These are phyloP conservation scores for Vanacampus margaritifer DNA, from an alignment of 2,113 vertebrate genomes.

Conservation along the genomic window DNA sequence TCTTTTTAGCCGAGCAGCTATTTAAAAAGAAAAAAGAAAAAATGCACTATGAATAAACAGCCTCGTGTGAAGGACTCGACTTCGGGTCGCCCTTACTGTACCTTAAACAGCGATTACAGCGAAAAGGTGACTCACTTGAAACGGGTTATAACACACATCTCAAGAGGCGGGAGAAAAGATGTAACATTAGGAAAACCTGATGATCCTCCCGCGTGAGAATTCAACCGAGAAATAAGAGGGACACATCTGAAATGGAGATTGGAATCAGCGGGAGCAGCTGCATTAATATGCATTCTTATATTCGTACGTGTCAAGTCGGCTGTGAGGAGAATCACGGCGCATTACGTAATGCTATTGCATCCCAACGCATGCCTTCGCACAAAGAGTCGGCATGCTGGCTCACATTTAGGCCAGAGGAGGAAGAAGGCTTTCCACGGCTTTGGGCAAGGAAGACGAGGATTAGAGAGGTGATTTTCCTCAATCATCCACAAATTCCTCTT, in stretches of 20 bases:
- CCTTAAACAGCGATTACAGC: background rate
- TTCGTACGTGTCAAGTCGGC: conserved; percentile 9
- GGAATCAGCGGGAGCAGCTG: conserved; percentile 13
- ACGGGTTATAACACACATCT: background rate
- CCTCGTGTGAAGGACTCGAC: conserved; percentile 20
- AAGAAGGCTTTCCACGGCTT: conserved; percentile 13
- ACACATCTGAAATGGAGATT: background rate
- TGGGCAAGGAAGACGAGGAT: conserved; percentile 19
- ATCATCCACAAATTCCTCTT: conserved; percentile 15
- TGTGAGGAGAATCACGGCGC: conserved; percentile 15
- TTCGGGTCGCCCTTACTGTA: conserved; percentile 9
- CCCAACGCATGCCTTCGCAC: conserved; percentile 14
- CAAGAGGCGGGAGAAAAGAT: background rate
- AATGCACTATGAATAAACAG: conserved; percentile 30
- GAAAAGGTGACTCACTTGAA: background rate
- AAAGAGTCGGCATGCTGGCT: conserved; percentile 14
- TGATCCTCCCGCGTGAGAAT: background rate
- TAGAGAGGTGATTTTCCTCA: conserved; percentile 20
- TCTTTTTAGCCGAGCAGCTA: conserved; percentile 31
- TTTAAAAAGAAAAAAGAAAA: conserved; percentile 39
- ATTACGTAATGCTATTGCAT: conserved; percentile 27
- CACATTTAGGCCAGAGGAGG: conserved; percentile 29
- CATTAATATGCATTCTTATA: conserved; percentile 14
- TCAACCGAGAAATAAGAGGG: background rate
- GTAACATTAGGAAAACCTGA: background rate